Evolutionary conservation across 2,888 invertebrate species (phyloP).

Genomic region (Cyclophora albipunctata): DNA sequence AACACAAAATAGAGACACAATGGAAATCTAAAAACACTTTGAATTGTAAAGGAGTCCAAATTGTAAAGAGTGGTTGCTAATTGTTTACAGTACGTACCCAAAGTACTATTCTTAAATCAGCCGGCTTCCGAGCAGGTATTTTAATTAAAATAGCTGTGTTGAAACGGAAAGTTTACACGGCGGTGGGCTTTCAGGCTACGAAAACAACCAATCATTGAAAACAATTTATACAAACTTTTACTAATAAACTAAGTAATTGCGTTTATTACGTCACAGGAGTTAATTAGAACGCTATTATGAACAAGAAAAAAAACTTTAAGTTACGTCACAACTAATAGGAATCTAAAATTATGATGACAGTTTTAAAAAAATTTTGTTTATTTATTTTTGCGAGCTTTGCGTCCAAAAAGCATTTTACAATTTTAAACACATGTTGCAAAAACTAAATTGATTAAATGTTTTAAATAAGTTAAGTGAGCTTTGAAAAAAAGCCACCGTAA

Average conservation of each 20-base stretch:
- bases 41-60: slow-evolving; percentile 3
- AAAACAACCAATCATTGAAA: slow-evolving; percentile 28
- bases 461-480: too few species aligned
- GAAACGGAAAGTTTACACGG: slow-evolving; percentile 20
- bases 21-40: background rate
- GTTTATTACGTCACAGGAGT: slow-evolving; percentile 6
- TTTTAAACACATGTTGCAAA: too few species aligned
- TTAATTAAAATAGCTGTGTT: slow-evolving; percentile 24
- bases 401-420: too few species aligned
- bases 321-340: too few species aligned
- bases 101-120: too few species aligned
- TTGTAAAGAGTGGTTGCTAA: background rate
- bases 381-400: too few species aligned
- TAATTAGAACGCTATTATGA: background rate
- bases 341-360: too few species aligned
- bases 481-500: too few species aligned
- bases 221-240: slow-evolving; percentile 21
- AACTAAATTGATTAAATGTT: too few species aligned
- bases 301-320: too few species aligned
- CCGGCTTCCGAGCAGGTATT: slow-evolving; percentile 8
- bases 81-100: too few species aligned
- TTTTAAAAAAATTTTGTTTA: too few species aligned
- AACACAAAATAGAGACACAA: background rate
- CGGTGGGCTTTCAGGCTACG: slow-evolving; percentile 18
- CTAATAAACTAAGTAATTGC: slow-evolving; percentile 13